phyloP scores from a whole-genome alignment of 2,797 vertebrate species.

The Lateolabrax maculatus region DNA sequence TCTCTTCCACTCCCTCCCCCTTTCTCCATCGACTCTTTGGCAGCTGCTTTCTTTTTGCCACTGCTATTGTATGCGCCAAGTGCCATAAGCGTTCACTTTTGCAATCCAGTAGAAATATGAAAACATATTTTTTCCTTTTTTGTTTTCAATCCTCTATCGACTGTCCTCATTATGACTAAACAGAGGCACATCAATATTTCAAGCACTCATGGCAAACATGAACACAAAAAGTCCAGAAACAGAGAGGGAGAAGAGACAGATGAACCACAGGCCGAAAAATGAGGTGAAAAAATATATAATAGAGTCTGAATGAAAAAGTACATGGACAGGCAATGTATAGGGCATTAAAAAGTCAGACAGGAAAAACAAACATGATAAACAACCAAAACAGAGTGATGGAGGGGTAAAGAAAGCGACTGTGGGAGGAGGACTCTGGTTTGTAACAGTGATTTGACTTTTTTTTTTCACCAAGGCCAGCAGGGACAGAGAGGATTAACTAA shows the following conservation, averaged over 20 bases:
- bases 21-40: constrained; percentile 18
- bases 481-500: constrained; percentile 43
- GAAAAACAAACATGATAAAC: constrained; percentile 17
- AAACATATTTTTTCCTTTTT: constrained; percentile 23
- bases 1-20: not conserved
- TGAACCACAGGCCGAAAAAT: constrained; percentile 19
- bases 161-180: constrained; percentile 60
- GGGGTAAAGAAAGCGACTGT: constrained; percentile 5
- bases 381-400: not conserved
- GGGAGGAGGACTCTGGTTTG: constrained; percentile 16
- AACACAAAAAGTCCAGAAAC: constrained; percentile 48
- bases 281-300: not conserved
- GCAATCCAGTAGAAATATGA: constrained; percentile 31
- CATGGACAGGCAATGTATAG: not conserved
- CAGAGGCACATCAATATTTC: constrained; percentile 69
- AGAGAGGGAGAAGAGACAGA: constrained; percentile 8
- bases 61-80: constrained; percentile 20
- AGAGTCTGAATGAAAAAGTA: not conserved
- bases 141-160: constrained; percentile 49
- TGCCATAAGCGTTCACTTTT: constrained; percentile 34
- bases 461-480: constrained; percentile 35
- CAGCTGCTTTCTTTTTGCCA: constrained; percentile 19
- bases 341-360: constrained; percentile 5
- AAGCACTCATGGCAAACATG: constrained; percentile 51
- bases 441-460: constrained; percentile 32